Conservation (phyloP, 2,797 vertebrate genomes). For the Bovichtus diacanthus region DNA sequence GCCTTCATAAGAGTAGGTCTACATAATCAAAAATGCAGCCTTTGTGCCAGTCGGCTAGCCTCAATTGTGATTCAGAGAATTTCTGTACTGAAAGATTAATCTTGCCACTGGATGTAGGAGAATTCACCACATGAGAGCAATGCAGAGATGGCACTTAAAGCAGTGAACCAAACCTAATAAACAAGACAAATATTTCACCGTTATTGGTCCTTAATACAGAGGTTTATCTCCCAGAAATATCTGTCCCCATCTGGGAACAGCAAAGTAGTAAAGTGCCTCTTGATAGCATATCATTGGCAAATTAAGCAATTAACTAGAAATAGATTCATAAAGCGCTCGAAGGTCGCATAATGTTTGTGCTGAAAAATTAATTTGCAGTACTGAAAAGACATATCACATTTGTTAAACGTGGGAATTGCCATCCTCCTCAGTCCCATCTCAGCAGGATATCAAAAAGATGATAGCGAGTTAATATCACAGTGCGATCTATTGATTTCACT, state of each 20-base stretch:
- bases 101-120: not conserved
- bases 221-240: conserved; percentile 23
- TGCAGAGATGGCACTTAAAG: conserved; percentile 3
- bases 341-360: conserved; percentile 30
- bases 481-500: conserved; percentile 67
- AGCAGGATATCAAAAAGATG: conserved; percentile 55
- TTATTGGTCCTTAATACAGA: conserved; percentile 23
- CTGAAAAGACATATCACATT: not conserved
- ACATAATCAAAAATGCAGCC: not conserved
- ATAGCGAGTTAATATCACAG: conserved; percentile 56
- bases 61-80: conserved; percentile 1
- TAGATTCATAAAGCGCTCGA: conserved; percentile 21
- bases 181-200: conserved; percentile 28
- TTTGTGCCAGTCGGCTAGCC: not conserved
- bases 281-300: conserved; percentile 39
- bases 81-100: not conserved
- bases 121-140: not conserved
- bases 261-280: conserved; percentile 32
- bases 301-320: conserved; percentile 48
- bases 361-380: conserved; percentile 18
- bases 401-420: conserved; percentile 33
- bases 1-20: not conserved
- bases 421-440: conserved; percentile 30
- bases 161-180: conserved; percentile 18
- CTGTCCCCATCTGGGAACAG: conserved; percentile 33